A percentile compares a stretch with the other conserved stretches of the same genome.
Evolutionary conservation across 2,113 vertebrate genomes (phyloP).

Genomic region (Seriola dumerili): DNA sequence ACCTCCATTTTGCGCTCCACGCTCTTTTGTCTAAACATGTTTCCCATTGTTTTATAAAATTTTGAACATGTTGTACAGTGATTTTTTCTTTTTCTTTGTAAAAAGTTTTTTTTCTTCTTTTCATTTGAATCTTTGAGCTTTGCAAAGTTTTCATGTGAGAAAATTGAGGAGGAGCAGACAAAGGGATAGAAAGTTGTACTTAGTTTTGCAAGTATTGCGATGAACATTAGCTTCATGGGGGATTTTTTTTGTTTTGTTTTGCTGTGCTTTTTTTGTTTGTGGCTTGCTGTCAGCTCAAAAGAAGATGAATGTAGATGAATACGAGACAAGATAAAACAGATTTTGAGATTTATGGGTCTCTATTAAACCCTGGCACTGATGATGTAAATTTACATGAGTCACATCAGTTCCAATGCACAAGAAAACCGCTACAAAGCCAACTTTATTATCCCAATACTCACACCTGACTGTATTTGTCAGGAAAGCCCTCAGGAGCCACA

Average conservation of each 20-base stretch:
- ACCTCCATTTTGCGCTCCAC: slow-evolving; percentile 65
- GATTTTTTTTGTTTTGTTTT: neutral
- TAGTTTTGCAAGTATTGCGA: neutral
- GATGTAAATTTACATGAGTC: neutral
- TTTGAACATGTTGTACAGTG: slow-evolving; percentile 53
- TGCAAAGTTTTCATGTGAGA: slow-evolving; percentile 33
- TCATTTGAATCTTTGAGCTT: slow-evolving; percentile 44
- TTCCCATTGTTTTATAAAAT: slow-evolving; percentile 35
- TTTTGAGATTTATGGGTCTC: neutral
- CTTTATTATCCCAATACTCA: neutral
- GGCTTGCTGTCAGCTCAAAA: slow-evolving; percentile 26
- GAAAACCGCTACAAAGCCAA: neutral
- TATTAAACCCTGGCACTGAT: slow-evolving; percentile 30
- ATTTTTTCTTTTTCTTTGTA: slow-evolving; percentile 15
- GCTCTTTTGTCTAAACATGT: slow-evolving; percentile 44
- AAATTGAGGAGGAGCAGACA: slow-evolving; percentile 31
- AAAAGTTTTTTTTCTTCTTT: slow-evolving; percentile 18
- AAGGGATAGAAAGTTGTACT: slow-evolving; percentile 41
- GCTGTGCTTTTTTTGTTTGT: neutral
- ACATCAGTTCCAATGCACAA: slow-evolving; percentile 24
- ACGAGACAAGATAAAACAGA: neutral
- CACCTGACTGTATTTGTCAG: slow-evolving; percentile 14
- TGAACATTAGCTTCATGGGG: neutral
- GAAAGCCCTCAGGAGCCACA: slow-evolving; percentile 20
- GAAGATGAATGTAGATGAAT: slow-evolving; percentile 48